Evolutionary conservation across 2,888 invertebrate species (phyloP), one percentile per base, ranked within the genome.

Genomic region (Calameuta pallipes): DNA sequence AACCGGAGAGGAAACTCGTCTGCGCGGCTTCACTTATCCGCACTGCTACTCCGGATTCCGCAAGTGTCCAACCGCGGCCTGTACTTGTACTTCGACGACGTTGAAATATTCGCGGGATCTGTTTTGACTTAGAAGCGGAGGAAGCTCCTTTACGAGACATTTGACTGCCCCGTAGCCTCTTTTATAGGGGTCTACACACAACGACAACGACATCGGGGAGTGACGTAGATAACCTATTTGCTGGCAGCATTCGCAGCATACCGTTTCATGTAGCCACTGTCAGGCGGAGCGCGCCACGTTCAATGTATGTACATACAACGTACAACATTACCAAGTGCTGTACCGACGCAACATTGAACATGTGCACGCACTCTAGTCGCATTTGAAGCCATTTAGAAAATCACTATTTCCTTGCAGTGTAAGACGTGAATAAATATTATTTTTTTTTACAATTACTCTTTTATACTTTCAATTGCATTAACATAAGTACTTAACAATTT

Each of bases 81-180:
- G 9, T 56, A 30, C 79, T 79, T 12, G 70, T 56, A 71, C 84
- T 36, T 79, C 83, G 75, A 82, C 84, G 84, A 76, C 83, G 87
- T 80, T 87, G 86, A 82, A 88, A 89, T 82, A 89, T 86, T 82
- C 88, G 86, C 81, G 89, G 87, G 83, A 88, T 84, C 84, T 87
- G 85, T 85, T 87, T 87, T 81, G 88, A 84, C 82, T 86, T 88
- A 77, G 82, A 84, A 79, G 81, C 80, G 79, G 84, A 82, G 77
- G 84, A 79, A 81, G 83, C 81, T 82, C 85, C 85, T 85, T 88
- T 87, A 81, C 86, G 85, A 86, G 89, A 89, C 90, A 90, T 90
- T 86, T 89, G 88, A 83, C 83, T 80, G 82, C 86, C 81, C 82
- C 82, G 80, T 78, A 76, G 56, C 78, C 75, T 74, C 68, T 70